Percentiles rank a stretch among this genome's conserved stretches.
phyloP scores from a whole-genome alignment of 2,888 invertebrate genomes.

The Drosophila seclusa region DNA sequence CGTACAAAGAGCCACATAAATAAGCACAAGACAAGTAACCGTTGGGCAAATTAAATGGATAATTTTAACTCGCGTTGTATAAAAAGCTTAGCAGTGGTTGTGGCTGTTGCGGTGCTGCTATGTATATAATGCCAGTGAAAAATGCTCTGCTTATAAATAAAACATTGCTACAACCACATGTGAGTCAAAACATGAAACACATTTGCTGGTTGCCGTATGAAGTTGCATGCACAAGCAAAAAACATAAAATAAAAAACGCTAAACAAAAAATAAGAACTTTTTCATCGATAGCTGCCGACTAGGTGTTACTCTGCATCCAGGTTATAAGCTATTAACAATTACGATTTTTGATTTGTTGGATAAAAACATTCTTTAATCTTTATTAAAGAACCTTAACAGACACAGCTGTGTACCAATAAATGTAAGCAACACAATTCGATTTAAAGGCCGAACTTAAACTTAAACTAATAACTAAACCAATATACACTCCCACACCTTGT shows the following conservation, averaged over 20 bases:
- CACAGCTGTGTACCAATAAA: not conserved
- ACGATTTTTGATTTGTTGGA: not conserved
- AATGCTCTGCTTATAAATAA: constrained; percentile 68
- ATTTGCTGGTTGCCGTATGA: constrained; percentile 12
- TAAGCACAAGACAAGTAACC: constrained; percentile 2
- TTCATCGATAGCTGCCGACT: not conserved
- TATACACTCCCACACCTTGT: not conserved
- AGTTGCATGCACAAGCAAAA: constrained; percentile 20
- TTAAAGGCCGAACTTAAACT: not conserved
- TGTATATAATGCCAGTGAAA: constrained; percentile 12
- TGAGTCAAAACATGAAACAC: constrained; percentile 49
- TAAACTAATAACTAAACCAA: not conserved
- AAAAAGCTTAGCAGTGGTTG: constrained; percentile 10
- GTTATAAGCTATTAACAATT: not conserved
- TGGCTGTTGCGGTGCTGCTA: not conserved
- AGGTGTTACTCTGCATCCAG: not conserved
- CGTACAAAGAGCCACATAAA: not conserved
- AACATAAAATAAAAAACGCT: not conserved
- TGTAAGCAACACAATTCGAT: not conserved
- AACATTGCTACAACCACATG: constrained; percentile 57
- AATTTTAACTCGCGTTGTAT: constrained; percentile 35
- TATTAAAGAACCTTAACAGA: not conserved
- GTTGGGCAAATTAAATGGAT: constrained; percentile 49
- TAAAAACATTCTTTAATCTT: not conserved
- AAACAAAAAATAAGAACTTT: not conserved